Conservation (phyloP, 2,113 vertebrate genomes). For the Cheirogaleus medius region DNA sequence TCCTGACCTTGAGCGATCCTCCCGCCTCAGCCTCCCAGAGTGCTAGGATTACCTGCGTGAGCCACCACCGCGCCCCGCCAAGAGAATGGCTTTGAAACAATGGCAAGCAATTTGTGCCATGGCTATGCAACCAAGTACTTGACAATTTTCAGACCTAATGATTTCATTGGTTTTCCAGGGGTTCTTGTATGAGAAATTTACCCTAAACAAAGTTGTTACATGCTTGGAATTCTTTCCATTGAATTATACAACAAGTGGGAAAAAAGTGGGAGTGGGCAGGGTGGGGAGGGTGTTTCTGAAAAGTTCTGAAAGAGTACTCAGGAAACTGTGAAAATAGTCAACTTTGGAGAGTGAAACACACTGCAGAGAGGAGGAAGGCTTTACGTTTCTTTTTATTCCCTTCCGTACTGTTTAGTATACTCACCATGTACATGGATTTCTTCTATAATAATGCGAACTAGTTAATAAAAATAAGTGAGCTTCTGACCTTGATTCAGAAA, state of each 20-base stretch:
- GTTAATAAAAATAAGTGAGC: constrained; percentile 42
- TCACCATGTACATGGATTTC: neutral
- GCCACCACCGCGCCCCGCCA: too few species aligned
- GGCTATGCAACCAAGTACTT: neutral
- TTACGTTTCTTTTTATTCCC: neutral
- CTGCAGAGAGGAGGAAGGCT: neutral
- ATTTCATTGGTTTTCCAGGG: neutral
- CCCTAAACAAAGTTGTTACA: neutral
- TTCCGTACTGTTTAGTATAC: neutral
- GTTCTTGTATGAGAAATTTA: neutral
- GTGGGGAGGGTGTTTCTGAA: neutral
- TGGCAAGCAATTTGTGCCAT: neutral
- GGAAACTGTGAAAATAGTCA: neutral
- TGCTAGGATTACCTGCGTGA: too few species aligned
- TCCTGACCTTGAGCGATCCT: too few species aligned
- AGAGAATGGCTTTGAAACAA: neutral
- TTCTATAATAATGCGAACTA: neutral
- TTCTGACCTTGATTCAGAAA: constrained; percentile 38
- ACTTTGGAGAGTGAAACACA: neutral
- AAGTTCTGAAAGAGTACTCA: neutral
- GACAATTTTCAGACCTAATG: neutral
- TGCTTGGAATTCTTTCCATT: neutral
- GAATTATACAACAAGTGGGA: neutral
- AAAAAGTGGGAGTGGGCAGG: too few species aligned
- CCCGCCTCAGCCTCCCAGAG: too few species aligned